phyloP scores from a whole-genome alignment of 2,797 vertebrate species.

The Uromys caudimaculatus region DNA sequence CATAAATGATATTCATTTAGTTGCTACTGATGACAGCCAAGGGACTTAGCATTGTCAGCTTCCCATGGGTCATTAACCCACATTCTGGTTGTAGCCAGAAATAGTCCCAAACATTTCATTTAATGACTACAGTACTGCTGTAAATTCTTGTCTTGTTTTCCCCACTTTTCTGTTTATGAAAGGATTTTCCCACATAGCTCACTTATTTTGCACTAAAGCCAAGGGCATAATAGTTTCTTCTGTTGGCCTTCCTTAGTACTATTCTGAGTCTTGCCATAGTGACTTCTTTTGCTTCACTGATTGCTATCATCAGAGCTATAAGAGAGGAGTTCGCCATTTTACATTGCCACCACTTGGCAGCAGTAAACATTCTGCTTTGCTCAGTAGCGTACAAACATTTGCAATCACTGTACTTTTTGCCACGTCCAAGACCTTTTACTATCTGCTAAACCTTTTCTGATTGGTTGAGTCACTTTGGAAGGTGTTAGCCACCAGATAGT shows the following conservation, averaged over 20 bases:
- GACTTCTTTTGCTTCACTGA: background rate
- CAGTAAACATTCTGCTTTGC: background rate
- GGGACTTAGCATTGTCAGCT: background rate
- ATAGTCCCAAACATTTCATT: background rate
- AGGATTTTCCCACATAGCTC: background rate
- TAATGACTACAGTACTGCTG: background rate
- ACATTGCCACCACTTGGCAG: conserved; percentile 14
- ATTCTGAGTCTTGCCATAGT: conserved; percentile 4
- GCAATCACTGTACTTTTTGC: background rate
- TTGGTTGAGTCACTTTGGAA: conserved; percentile 29
- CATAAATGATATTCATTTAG: background rate
- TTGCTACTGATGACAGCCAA: background rate
- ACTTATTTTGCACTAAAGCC: conserved; percentile 40
- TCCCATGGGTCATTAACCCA: background rate
- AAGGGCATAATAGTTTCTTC: background rate
- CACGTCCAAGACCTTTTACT: conserved; percentile 19
- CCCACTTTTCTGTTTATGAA: background rate
- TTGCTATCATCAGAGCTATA: conserved; percentile 35
- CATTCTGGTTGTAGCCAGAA: background rate
- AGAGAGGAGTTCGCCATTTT: background rate
- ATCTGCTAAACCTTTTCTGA: conserved; percentile 29
- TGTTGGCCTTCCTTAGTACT: background rate
- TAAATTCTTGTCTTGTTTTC: background rate
- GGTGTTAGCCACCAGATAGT: background rate
- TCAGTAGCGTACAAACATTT: conserved; percentile 13